phyloP scores from a whole-genome alignment of 2,888 invertebrate genomes.

The Andrena camellia region DNA sequence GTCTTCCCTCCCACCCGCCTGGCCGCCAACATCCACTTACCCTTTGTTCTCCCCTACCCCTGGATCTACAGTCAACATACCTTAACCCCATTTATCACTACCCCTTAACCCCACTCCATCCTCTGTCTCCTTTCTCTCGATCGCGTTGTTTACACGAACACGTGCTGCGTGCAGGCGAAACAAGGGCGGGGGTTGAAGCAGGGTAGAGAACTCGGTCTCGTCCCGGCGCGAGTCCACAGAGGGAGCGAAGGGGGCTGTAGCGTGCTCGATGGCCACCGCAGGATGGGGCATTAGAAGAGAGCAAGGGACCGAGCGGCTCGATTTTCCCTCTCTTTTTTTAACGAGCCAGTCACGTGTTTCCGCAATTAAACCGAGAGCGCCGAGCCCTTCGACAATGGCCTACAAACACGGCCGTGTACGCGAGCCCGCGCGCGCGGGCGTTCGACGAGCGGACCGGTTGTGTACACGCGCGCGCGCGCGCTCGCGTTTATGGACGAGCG shows the following conservation, averaged over 20 bases:
- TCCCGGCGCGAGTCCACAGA: slow-evolving; percentile 5
- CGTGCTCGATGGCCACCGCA: slow-evolving; percentile 19
- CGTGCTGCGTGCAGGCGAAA: slow-evolving; percentile 39
- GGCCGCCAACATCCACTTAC: slow-evolving; percentile 13
- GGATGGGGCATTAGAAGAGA: slow-evolving; percentile 34
- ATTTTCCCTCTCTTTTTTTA: slow-evolving; percentile 54
- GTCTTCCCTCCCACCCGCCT: slow-evolving; percentile 25
- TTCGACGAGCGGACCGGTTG: slow-evolving; percentile 8
- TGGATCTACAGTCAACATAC: slow-evolving; percentile 26
- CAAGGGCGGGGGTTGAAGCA: slow-evolving; percentile 7
- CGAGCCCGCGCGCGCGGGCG: slow-evolving; percentile 1
- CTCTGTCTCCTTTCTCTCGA: slow-evolving; percentile 37
- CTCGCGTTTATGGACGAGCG: slow-evolving; percentile 42
- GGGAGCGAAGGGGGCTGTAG: not conserved
- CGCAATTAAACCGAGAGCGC: slow-evolving; percentile 74
- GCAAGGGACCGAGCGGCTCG: slow-evolving; percentile 19
- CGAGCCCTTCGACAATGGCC: slow-evolving; percentile 67
- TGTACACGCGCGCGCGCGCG: slow-evolving; percentile 30
- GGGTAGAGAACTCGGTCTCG: not conserved
- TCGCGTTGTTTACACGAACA: slow-evolving; percentile 63
- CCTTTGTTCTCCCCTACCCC: slow-evolving; percentile 17
- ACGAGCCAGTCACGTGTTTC: slow-evolving; percentile 72
- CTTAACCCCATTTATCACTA: slow-evolving; percentile 49
- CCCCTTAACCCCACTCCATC: slow-evolving; percentile 11
- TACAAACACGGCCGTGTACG: slow-evolving; percentile 53